Evolutionary conservation across 2,113 vertebrate species (phyloP).

Genomic region (Rhagologus leucostigma): DNA sequence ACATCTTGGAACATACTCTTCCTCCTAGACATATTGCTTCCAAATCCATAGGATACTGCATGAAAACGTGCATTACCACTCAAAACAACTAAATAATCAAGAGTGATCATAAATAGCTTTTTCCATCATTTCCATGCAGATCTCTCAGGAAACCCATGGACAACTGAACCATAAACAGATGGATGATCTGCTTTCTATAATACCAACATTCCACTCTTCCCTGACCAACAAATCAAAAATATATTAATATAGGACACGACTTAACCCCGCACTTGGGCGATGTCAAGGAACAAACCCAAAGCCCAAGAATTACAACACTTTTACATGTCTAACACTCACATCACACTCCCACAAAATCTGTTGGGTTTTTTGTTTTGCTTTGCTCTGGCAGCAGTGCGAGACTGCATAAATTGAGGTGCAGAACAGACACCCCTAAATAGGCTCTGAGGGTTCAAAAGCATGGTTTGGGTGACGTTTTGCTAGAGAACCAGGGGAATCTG

Average conservation of each 20-base stretch:
- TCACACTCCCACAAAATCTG: not conserved
- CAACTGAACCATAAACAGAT: not conserved
- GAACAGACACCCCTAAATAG: not conserved
- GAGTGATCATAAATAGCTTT: not conserved
- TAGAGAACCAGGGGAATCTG: not conserved
- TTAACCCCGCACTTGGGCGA: not conserved
- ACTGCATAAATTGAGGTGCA: not conserved
- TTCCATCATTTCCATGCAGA: not conserved
- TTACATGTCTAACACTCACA: not conserved
- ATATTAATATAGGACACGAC: not conserved
- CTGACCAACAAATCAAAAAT: not conserved
- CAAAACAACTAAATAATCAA: not conserved
- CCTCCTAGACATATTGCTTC: not conserved
- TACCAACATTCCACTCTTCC: not conserved
- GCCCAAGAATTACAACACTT: not conserved
- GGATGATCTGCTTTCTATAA: not conserved
- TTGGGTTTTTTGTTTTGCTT: not conserved
- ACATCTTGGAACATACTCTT: not conserved
- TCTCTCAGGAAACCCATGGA: not conserved
- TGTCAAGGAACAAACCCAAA: not conserved
- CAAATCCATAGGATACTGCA: not conserved
- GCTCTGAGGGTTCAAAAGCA: not conserved
- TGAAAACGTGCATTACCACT: not conserved
- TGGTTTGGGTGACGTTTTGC: not conserved
- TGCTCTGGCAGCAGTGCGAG: not conserved